Conservation (phyloP, 2,797 vertebrate genomes). For the Limosa lapponica region DNA sequence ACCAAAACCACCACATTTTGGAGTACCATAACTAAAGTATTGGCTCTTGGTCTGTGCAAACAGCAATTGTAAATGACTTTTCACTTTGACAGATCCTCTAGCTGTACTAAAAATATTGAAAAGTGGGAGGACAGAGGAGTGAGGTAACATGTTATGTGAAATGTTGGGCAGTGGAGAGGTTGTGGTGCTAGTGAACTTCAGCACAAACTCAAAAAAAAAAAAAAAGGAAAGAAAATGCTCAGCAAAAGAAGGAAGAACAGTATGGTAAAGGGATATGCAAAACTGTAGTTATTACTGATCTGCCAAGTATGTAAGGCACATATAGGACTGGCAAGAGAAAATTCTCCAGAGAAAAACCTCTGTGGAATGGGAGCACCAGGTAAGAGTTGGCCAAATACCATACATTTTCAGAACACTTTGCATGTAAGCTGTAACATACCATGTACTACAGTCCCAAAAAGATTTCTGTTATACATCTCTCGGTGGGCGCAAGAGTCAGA, state of each 20-base stretch:
- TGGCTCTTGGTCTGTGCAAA: not conserved
- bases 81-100: not conserved
- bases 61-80: not conserved
- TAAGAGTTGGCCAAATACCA: not conserved
- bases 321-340: not conserved
- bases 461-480: not conserved
- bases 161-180: not conserved
- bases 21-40: not conserved
- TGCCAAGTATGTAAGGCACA: not conserved
- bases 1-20: not conserved
- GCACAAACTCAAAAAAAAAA: not conserved
- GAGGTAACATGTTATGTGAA: not conserved
- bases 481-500: not conserved
- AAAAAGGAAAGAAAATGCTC: not conserved
- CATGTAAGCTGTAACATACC: not conserved
- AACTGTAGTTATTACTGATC: not conserved
- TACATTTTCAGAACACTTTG: not conserved
- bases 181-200: not conserved
- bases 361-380: not conserved
- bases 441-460: not conserved
- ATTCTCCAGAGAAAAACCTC: not conserved
- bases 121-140: not conserved
- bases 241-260: not conserved
- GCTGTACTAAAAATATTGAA: not conserved
- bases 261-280: not conserved